Base-by-base conservation (phyloP, 2,113 vertebrate genomes). In the Ictidomys tridecemlineatus region DNA sequence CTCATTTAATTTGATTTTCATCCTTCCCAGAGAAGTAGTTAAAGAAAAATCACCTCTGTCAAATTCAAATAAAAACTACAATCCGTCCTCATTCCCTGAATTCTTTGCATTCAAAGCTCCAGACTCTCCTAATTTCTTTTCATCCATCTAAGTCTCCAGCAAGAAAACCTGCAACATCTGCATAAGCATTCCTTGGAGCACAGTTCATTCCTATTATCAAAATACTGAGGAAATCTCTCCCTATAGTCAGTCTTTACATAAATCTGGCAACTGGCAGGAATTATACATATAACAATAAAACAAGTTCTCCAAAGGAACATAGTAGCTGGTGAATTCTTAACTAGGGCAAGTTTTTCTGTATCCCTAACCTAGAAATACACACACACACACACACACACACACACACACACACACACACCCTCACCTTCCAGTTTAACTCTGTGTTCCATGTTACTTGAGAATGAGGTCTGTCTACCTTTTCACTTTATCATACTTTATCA, bases 331-430 rank as follows among this genome's bases (percentile, higher is more conserved):
- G n/a, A 96, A 76, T 91, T 91, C 63, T 85, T 96, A 93, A 95
- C 42, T 83, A 91, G 82, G 85, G n/a, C 82, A 97, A 85, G 32
- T 42, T 93, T 88, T 92, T 88, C 39, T 95, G 61, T 17, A 83
- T 96, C 63, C 37, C 39, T 95, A 96, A 74, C 39, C 82, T 93
- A 85, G 77, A 97, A 96, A 97, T 22, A 34, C 61, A 86, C 34
- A 61, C 48, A 61, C 79, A 67, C 37, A 70, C 28, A 65, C 78
- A 72, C 80, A 48, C n/a, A 61, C 30, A 24, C 45, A 67, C 26
- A 58, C 37, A 51, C 48, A 69, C 34, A 73, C 13, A 70, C 37
- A 48, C 26, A 48, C 48, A 7, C 10, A 48, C 53, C 63, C 48
- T 56, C 39, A 76, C 72, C 42, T 67, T 13, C n/a, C 92, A 10